Evolutionary conservation across 2,113 vertebrate species (phyloP), one percentile per base, ranked within the genome.

Genomic region (Coptodon bakossiorum): DNA sequence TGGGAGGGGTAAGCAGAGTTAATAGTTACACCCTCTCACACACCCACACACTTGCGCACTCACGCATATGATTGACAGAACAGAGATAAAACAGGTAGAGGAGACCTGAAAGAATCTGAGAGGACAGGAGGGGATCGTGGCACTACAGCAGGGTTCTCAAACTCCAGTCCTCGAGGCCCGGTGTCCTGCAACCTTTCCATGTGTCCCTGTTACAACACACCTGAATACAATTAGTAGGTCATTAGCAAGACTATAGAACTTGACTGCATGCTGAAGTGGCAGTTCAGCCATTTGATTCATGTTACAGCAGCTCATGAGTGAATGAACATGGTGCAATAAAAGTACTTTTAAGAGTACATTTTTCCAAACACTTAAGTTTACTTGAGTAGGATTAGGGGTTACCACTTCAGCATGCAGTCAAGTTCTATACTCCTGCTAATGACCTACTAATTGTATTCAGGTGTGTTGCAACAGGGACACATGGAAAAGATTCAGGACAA

Each of bases 151-250:
- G 9, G 59, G 29, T 16, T 63, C 29, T 34, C 29, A 63, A 34
- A 63, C 0, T 19, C 29, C 57, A 61, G 1, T 34, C 9, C 16
- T 10, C 6, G 0, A 61, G 0, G 27, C 2, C 2, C 1, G 0
- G 27, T 31, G 57, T 61, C 57, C 27, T 17, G 2, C 27, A 17
- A 4, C 57, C 27, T 61, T 61, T 61, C 27, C 59, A 34, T 19
- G 59, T 34, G 59, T 63, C 59, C 16, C 0, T 63, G 59, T 63
- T 6, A 5, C 59, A 61, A 34, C 29, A 63, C 59, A 63, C 59
- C 14, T 29, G 13, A 59, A 59, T 29, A 29, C 57, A 17, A 0
- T 50, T 50, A 50, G 7, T 5, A 1, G 17, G 7, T 50, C 48
- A 50, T 50, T 19, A 50, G 48, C 16, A 50, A 50, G 1, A 50